Percentiles rank a stretch among this genome's conserved stretches.
Evolutionary conservation across 2,113 vertebrate species (phyloP).

Genomic region (Bubo scandiacus): DNA sequence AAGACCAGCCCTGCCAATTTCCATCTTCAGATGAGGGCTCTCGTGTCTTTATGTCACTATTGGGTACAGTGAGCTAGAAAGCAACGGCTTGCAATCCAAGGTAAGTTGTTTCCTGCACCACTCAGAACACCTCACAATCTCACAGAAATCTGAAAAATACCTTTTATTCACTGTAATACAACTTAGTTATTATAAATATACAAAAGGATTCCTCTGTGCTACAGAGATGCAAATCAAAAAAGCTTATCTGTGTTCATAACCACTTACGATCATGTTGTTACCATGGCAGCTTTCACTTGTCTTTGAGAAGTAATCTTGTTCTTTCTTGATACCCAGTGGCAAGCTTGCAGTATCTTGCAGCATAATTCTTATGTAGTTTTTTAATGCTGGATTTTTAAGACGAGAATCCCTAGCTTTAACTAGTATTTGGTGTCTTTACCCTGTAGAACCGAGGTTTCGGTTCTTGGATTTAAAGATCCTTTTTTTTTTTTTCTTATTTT

Average conservation of each 20-base stretch:
- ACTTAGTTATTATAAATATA: background rate
- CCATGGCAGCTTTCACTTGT: constrained; percentile 26
- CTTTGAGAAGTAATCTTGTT: background rate
- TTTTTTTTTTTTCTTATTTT: background rate
- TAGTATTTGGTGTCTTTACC: background rate
- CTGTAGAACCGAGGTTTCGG: background rate
- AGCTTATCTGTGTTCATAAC: background rate
- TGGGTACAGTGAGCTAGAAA: background rate
- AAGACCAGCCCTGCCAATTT: background rate
- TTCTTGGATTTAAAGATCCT: background rate
- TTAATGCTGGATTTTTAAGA: background rate
- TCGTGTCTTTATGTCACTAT: background rate
- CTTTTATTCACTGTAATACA: background rate
- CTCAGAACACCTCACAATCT: background rate
- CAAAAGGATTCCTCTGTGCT: background rate
- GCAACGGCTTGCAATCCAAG: background rate
- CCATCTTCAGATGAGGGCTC: background rate
- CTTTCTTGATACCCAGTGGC: background rate
- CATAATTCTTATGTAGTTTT: background rate
- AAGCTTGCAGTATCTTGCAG: background rate
- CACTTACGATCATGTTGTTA: background rate
- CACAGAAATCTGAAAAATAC: background rate
- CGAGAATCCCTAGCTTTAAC: background rate
- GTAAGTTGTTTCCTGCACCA: background rate
- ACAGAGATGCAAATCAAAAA: background rate